Percentiles rank a stretch among this genome's conserved stretches.
Conservation (phyloP, 2,113 vertebrate genomes). For the Spea bombifrons region DNA sequence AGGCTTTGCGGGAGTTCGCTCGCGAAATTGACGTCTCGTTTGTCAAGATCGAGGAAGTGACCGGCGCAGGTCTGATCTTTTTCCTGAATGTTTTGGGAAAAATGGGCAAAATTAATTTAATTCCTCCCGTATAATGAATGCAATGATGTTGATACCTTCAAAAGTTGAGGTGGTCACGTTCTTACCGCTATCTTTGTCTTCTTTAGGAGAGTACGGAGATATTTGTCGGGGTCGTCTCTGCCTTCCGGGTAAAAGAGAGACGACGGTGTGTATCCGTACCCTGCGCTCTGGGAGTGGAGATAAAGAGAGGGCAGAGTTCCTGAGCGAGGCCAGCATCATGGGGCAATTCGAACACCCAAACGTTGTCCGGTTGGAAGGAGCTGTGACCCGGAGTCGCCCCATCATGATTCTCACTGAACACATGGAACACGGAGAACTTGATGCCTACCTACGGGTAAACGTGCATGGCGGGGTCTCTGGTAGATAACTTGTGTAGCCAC, state of each 20-base stretch:
- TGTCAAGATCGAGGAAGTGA: conserved; percentile 94
- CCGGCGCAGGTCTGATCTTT: conserved; percentile 74
- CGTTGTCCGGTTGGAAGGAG: conserved; percentile 89
- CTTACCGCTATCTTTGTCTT: conserved; percentile 47
- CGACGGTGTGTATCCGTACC: conserved; percentile 88
- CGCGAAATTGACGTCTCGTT: conserved; percentile 88
- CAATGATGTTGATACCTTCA: no score
- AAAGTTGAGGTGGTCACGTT: no score
- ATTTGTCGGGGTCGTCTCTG: conserved; percentile 87
- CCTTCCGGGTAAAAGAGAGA: conserved; percentile 86
- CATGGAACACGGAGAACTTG: conserved; percentile 94
- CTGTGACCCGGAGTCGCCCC: conserved; percentile 82
- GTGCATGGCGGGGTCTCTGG: background rate
- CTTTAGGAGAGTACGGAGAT: conserved; percentile 87
- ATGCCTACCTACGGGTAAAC: conserved; percentile 89
- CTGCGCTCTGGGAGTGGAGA: conserved; percentile 88
- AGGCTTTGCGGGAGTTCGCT: conserved; percentile 89
- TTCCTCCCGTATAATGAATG: no score
- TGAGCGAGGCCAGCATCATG: conserved; percentile 91
- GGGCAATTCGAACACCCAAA: conserved; percentile 96
- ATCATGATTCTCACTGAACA: conserved; percentile 70
- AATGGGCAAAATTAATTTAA: no score
- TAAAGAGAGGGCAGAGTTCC: conserved; percentile 83
- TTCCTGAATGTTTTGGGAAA: background rate
- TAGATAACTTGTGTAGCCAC: no score